Evolutionary conservation across 2,888 invertebrate species (phyloP), one percentile per base, ranked within the genome.

Genomic region (Mactromeris polynyma): DNA sequence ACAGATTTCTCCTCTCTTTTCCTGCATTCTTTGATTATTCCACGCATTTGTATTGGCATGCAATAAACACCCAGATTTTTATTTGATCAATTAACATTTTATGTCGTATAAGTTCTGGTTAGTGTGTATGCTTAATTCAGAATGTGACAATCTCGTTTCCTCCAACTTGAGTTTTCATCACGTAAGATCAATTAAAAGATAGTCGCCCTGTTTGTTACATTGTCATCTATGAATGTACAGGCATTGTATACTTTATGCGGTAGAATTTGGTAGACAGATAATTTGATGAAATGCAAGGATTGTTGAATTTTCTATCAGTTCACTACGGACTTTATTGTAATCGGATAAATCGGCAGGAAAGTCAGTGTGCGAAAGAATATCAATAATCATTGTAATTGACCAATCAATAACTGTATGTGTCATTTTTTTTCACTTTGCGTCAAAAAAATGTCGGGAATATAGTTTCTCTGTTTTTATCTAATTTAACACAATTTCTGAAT

Each of bases 51-150:
- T 73, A 36, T 73, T 19, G 31, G 17, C 73, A 36, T 17, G 73
- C 26, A 33, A 73, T 73, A 73, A 73, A 73, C 26, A 26, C 36
- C 73, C 19, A 11, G 6, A 1, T 17, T 73, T 73, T 73, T 73
- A 73, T 73, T 73, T 73, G 33, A 73, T 73, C 73, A 33, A 73
- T 73, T 73, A 36, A 73, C 73, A 33, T 19, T 73, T 73, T 73
- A 73, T 73, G 73, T 73, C 58, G 26, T 26, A 64, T 26, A 64
- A 64, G 58, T 6, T 9, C 58, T 64, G 9, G 58, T 26, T 54
- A 26, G 58, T 11, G 26, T 64, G 58, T 26, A 26, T n/a, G 46
- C 46, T 64, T 64, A 64, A 64, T 64, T 7, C 58, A 26, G 26
- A 64, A 64, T n/a, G 58, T 64, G 58, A 64, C 58, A 64, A 64